Evolutionary conservation across 2,113 vertebrate genomes (phyloP), one percentile per base, ranked within the genome.

Genomic region (Blennius ocellaris): DNA sequence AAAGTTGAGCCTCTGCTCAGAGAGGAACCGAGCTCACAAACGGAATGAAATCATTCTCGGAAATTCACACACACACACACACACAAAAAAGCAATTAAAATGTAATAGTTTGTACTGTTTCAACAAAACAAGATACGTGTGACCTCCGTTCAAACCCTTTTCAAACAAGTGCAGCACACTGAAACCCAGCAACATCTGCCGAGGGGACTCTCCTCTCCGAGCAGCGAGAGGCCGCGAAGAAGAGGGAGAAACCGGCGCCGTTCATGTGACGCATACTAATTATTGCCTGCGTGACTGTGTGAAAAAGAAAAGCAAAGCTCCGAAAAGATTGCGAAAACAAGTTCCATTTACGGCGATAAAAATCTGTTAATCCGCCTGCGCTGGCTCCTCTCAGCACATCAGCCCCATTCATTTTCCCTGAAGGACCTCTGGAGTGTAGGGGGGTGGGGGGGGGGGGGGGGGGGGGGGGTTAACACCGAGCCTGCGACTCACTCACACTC

Each of bases 351-450:
- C 39, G 6, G 57, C 49, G 86, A 90, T 91, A 86, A 84, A 30
- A 84, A 87, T 88, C 86, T 80, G 71, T 72, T 87, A 83, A 90
- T 87, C 81, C 82, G 83, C 44, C 78, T 79, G 68, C 3, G 63
- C 74, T 21, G 75, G 65, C 39, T 66, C 65, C 84, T 67, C 82
- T 69, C 73, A 45, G 36, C 54, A 12, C 66, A 69, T 76, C 61
- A 57, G 72, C 73, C 51, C 56, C 74, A 71, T 76, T 84, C 48
- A 70, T 87, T 87, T 30, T 82, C 84, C 84, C 84, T 80, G 37
- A 79, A 86, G 84, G 83, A 86, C 69, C 68, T 81, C 62, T 78
- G 70, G 80, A 83, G 69, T 70, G n/a, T n/a, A n/a, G n/a, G n/a
- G n/a, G n/a, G n/a, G n/a, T n/a, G n/a, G n/a, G n/a, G n/a, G n/a